Evolutionary conservation across 2,113 vertebrate species (phyloP).

Genomic region (Mellivora capensis): DNA sequence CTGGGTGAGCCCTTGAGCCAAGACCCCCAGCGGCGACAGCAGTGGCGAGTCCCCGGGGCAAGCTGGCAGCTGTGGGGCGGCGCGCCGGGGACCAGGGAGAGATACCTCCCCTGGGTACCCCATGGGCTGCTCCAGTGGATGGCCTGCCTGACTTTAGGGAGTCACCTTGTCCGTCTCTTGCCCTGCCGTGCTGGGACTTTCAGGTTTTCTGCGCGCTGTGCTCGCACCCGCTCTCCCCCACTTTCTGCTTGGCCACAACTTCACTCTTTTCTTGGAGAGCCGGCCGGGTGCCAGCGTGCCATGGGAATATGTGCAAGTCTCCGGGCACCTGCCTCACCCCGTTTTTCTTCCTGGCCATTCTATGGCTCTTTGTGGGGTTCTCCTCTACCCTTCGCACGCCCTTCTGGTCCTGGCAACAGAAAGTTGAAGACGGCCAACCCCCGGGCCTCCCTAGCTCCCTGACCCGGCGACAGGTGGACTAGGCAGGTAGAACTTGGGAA

Average conservation of each 20-base stretch:
- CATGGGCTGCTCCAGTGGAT: not conserved
- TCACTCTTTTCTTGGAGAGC: not conserved
- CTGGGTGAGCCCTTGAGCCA: not conserved
- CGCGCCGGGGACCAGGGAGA: accelerated
- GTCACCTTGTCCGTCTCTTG: not conserved
- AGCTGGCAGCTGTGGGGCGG: not conserved
- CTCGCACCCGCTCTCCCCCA: not conserved
- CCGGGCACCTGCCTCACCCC: not conserved
- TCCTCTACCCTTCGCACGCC: not conserved
- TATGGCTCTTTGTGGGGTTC: not conserved
- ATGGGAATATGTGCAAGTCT: not conserved
- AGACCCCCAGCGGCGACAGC: not conserved
- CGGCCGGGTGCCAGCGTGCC: not conserved
- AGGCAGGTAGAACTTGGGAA: not conserved
- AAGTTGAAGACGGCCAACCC: slow-evolving; percentile 12
- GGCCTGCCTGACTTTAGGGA: not conserved
- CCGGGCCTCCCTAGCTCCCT: not conserved
- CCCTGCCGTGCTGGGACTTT: not conserved
- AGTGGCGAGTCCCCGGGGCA: too few species aligned
- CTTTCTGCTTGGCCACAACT: slow-evolving; percentile 25
- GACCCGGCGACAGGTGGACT: not conserved
- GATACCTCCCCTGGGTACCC: not conserved
- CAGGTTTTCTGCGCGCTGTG: not conserved
- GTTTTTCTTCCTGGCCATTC: not conserved
- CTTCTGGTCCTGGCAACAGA: not conserved